phyloP scores from a whole-genome alignment of 2,797 vertebrate species.

The Potorous gilbertii region DNA sequence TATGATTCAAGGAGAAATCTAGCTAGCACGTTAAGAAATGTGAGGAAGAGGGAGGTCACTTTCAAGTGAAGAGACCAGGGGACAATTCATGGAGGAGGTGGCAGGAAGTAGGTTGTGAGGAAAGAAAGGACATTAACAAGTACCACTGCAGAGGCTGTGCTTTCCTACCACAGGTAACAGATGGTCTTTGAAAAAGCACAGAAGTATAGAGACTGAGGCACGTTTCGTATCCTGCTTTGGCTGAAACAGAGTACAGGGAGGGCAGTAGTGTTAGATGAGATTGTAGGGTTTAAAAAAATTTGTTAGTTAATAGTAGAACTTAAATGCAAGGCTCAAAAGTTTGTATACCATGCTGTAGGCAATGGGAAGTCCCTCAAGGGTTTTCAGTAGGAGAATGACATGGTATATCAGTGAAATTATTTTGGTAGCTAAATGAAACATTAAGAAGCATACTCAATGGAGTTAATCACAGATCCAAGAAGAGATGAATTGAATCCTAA shows the following conservation, averaged over 20 bases:
- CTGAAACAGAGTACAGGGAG: background rate
- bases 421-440: background rate
- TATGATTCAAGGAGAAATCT: background rate
- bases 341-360: background rate
- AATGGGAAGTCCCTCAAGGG: background rate
- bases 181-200: background rate
- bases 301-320: background rate
- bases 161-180: background rate
- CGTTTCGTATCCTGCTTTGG: background rate
- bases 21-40: background rate
- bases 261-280: background rate
- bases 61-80: background rate
- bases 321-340: background rate
- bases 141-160: background rate
- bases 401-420: background rate
- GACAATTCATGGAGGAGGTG: background rate
- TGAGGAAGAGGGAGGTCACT: background rate
- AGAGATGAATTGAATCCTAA: background rate
- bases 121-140: background rate
- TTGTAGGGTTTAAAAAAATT: background rate
- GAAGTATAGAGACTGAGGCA: background rate
- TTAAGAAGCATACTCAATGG: background rate
- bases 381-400: background rate
- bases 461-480: background rate
- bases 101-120: background rate